Evolutionary conservation across 2,888 invertebrate species (phyloP).

Genomic region (Trissoscelio sp.): DNA sequence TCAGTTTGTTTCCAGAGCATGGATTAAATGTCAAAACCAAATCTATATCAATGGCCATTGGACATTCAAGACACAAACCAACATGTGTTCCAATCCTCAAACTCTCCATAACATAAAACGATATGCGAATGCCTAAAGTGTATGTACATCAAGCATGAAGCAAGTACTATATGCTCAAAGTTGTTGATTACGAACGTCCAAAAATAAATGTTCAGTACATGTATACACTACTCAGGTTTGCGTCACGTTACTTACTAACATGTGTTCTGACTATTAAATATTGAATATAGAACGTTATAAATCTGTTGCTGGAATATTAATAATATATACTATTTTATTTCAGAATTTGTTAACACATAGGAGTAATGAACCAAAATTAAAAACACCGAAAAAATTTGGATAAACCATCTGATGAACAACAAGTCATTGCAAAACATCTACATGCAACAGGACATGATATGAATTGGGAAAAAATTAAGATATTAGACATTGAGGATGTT

Average conservation of each 20-base stretch:
- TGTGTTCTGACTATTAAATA: slow-evolving; percentile 51
- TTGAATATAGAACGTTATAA: slow-evolving; percentile 35
- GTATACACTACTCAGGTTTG: slow-evolving; percentile 20
- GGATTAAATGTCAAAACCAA: slow-evolving; percentile 8
- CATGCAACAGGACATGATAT: too few relatives aligned
- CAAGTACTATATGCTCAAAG: slow-evolving; percentile 34
- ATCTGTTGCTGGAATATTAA: slow-evolving; percentile 18
- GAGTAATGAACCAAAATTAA: too few relatives aligned
- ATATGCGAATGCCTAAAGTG: slow-evolving; percentile 29
- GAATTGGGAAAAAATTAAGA: too few relatives aligned
- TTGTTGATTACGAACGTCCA: slow-evolving; percentile 51
- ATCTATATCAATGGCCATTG: slow-evolving; percentile 17
- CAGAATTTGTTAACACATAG: too few relatives aligned
- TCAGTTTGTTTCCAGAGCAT: not conserved
- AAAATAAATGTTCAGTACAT: slow-evolving; percentile 55
- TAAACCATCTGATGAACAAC: too few relatives aligned
- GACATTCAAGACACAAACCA: slow-evolving; percentile 27
- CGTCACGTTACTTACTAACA: slow-evolving; percentile 41
- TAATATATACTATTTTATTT: too few relatives aligned
- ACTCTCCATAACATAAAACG: slow-evolving; percentile 15
- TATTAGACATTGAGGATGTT: too few relatives aligned
- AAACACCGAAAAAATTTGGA: too few relatives aligned
- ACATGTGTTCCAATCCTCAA: slow-evolving; percentile 33
- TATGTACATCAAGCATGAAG: slow-evolving; percentile 14
- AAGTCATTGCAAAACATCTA: too few relatives aligned